phyloP scores from a whole-genome alignment of 2,113 vertebrate genomes.

The Ranitomeya variabilis region DNA sequence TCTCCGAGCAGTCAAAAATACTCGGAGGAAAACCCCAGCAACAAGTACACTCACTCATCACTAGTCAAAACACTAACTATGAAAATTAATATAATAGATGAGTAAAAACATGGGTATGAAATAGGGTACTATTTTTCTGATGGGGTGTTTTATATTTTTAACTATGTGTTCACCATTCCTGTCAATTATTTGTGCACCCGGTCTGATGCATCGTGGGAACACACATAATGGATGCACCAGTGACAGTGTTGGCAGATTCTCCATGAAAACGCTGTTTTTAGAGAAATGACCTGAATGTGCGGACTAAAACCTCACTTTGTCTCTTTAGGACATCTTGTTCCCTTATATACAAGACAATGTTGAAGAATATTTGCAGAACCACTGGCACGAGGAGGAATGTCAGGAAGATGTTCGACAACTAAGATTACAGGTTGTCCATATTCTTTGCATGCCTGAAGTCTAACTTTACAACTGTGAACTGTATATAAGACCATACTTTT shows the following conservation, averaged over 20 bases:
- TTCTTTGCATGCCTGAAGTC: not conserved
- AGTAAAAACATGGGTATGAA: no score
- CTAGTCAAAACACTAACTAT: no score
- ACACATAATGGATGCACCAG: no score
- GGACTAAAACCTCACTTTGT: not conserved
- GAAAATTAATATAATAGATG: no score
- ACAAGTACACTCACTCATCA: no score
- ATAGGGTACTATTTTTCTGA: no score
- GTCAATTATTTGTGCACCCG: no score
- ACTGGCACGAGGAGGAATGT: slow-evolving; percentile 96
- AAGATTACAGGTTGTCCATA: slow-evolving; percentile 86
- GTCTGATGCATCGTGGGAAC: no score
- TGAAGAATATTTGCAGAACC: slow-evolving; percentile 83
- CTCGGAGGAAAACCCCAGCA: no score
- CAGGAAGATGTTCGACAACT: slow-evolving; percentile 88
- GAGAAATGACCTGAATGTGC: not conserved
- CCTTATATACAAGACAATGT: slow-evolving; percentile 91
- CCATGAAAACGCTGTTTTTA: not conserved
- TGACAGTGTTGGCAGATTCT: not conserved
- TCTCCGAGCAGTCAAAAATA: no score
- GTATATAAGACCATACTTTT: not conserved
- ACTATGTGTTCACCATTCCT: no score
- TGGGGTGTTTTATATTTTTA: no score
- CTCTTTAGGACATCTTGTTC: slow-evolving; percentile 87
- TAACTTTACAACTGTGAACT: not conserved